Evolutionary conservation across 2,113 vertebrate genomes (phyloP).

Genomic region (Thinocorus orbignyianus): DNA sequence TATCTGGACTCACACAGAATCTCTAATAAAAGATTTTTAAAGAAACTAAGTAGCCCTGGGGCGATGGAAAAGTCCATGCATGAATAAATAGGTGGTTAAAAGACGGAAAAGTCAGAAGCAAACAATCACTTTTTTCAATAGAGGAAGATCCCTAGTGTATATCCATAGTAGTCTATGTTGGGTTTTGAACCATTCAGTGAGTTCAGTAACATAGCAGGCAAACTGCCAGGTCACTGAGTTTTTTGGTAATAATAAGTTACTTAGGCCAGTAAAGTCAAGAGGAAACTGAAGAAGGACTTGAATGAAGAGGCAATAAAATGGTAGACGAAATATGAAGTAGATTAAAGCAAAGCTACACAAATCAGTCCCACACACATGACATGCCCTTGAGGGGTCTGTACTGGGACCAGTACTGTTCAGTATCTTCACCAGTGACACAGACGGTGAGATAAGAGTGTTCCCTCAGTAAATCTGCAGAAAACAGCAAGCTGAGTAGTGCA

Average conservation of each 20-base stretch:
- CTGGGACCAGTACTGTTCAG: background rate
- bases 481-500: background rate
- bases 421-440: background rate
- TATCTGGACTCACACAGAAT: background rate
- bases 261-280: background rate
- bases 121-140: background rate
- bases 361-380: background rate
- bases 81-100: background rate
- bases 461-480: background rate
- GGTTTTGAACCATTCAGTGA: background rate
- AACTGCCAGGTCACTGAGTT: background rate
- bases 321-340: background rate
- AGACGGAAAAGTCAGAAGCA: background rate
- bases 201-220: background rate
- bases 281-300: background rate
- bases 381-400: background rate
- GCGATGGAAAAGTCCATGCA: background rate
- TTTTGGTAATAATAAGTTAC: background rate
- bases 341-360: background rate
- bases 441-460: background rate
- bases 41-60: background rate
- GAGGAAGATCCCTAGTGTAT: background rate
- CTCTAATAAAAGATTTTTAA: background rate
- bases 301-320: background rate
- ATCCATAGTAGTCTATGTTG: too few species aligned